Evolutionary conservation across 2,113 vertebrate species (phyloP).

Genomic region (Rhadina sibilatrix): DNA sequence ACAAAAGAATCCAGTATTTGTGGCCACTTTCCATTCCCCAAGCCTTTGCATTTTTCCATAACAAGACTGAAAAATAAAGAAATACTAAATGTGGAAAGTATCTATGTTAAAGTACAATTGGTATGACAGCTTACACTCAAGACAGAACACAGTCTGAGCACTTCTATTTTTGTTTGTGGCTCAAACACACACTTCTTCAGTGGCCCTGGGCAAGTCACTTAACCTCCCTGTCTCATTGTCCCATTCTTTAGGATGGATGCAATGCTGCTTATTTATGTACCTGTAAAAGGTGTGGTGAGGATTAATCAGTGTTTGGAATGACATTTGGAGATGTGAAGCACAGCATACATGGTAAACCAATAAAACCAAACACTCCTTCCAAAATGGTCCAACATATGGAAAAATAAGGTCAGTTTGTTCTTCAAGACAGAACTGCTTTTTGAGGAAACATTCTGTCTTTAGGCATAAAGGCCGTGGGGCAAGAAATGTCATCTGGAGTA

Average conservation of each 20-base stretch:
- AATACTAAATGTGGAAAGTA: background rate
- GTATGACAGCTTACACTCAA: background rate
- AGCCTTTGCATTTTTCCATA: background rate
- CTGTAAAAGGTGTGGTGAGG: slow-evolving; percentile 9
- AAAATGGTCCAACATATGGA: background rate
- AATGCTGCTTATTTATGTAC: slow-evolving; percentile 5
- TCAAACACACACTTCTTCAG: background rate
- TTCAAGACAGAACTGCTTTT: background rate
- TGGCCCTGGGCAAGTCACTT: slow-evolving; percentile 45
- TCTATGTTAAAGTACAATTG: background rate
- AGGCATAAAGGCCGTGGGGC: background rate
- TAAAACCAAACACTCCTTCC: background rate
- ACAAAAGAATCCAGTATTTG: background rate
- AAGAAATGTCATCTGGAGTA: background rate
- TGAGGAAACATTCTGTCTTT: background rate
- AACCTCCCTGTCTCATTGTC: background rate
- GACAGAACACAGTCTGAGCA: background rate
- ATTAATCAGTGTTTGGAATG: background rate
- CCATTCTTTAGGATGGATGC: background rate
- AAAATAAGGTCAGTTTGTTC: background rate
- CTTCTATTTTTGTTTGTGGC: background rate
- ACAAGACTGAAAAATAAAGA: background rate
- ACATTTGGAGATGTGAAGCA: background rate
- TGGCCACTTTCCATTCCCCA: background rate
- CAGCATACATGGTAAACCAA: background rate